Evolutionary conservation across 2,888 invertebrate species (phyloP).

Genomic region (Adelognathus sp.): DNA sequence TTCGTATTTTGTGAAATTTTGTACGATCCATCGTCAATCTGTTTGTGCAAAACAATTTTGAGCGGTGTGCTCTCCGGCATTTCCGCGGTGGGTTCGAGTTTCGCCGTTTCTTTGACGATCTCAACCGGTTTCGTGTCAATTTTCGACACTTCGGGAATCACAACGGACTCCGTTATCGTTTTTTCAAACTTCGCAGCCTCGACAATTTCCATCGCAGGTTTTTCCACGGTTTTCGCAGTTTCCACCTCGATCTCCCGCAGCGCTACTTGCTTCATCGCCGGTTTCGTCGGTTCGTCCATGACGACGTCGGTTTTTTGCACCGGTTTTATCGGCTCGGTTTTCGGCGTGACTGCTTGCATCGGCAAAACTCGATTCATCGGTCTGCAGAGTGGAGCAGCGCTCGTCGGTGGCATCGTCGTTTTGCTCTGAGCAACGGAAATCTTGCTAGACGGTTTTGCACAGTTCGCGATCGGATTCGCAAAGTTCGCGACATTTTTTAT

Average conservation of each 20-base stretch:
- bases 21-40: slow-evolving; percentile 81
- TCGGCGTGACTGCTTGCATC: slow-evolving; percentile 87
- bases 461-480: slow-evolving; percentile 57
- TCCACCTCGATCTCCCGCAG: slow-evolving; percentile 20
- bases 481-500: slow-evolving; percentile 60
- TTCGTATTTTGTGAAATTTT: slow-evolving; percentile 80
- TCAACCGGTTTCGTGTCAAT: slow-evolving; percentile 11
- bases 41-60: slow-evolving; percentile 82
- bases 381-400: slow-evolving; percentile 80
- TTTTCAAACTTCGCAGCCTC: slow-evolving; percentile 15
- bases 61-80: slow-evolving; percentile 75
- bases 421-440: slow-evolving; percentile 79
- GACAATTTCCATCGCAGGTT: slow-evolving; percentile 10
- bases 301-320: slow-evolving; percentile 69
- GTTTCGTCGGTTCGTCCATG: slow-evolving; percentile 75
- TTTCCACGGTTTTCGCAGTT: background rate
- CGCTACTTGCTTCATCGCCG: slow-evolving; percentile 63
- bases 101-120: background rate
- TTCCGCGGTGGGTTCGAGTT: slow-evolving; percentile 32
- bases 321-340: slow-evolving; percentile 79
- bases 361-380: slow-evolving; percentile 91
- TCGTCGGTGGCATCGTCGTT: slow-evolving; percentile 71
- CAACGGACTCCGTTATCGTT: background rate
- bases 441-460: slow-evolving; percentile 56
- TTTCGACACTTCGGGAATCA: slow-evolving; percentile 23